Evolutionary conservation across 2,797 vertebrate genomes (phyloP), one percentile per base, ranked within the genome.

Genomic region (Mus spretus): DNA sequence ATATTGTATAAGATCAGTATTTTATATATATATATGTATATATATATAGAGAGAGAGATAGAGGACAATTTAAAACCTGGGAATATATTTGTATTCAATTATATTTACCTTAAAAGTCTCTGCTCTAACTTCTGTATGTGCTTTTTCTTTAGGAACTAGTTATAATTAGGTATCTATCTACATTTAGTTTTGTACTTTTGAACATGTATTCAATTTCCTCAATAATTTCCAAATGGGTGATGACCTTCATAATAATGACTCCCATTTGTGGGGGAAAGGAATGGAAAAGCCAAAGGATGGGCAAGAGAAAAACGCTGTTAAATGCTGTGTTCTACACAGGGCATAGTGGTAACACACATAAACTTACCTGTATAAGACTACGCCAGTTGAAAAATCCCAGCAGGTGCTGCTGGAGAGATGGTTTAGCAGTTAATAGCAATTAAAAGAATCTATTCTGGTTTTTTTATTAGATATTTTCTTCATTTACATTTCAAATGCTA

Each of bases 171-270:
- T 34, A 59, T 63, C 24, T 63, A 28, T 67, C 28, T 44, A 61
- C 14, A 59, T 55, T 24, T 26, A 67, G 13, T 59, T 92, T 59
- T 92, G 22, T 89, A 72, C 44, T 85, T 91, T 91, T 24, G 50
- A 74, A 86, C n/a, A 78, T 44, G 55, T 22, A 63, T n/a, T 77
- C 37, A 86, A 15, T 53, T 47, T 15, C 47, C 3, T 26, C 7
- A 90, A 47, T 5, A 90, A 77, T 9, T 14, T 15, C 22, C 24
- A 88, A 92, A 74, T 53, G 9, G 26, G 8, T 50, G 14, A 1
- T 57, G 4, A 44, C 14, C 55, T 83, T 89, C 74, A 74, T 1
- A 90, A 20, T 13, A 50, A 88, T 89, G 4, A 77, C 1, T 7
- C 22, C 47, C 55, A 24, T 53, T 89, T 86, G 6, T 67, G 28